Percentiles rank a stretch among this genome's conserved stretches.
phyloP scores from a whole-genome alignment of 2,797 vertebrate species.

The Rhynchonycteris naso region DNA sequence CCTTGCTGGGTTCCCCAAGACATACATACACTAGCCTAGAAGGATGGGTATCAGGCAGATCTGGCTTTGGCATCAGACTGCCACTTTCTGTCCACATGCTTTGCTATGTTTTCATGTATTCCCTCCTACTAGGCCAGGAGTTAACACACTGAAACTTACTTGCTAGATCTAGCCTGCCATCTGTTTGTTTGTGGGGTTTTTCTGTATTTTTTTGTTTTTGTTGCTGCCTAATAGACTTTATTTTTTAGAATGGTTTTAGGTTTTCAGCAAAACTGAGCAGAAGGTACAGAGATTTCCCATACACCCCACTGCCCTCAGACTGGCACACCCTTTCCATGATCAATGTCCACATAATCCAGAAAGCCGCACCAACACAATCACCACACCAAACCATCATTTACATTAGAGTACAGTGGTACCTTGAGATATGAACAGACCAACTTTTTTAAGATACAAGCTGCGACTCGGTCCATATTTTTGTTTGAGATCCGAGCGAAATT shows the following conservation, averaged over 20 bases:
- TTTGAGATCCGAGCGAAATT: no score
- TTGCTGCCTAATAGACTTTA: neutral
- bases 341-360: no score
- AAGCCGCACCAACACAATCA: neutral
- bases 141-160: neutral
- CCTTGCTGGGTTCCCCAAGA: neutral
- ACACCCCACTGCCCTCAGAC: neutral
- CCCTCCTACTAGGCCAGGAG: neutral
- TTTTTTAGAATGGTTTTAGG: neutral
- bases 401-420: neutral
- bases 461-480: no score
- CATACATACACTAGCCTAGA: neutral
- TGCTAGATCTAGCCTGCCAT: neutral
- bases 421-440: no score
- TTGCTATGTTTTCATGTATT: neutral
- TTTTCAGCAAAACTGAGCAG: neutral
- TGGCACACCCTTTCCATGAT: accelerated
- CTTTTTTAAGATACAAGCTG: no score
- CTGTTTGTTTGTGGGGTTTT: neutral
- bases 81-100: neutral
- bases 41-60: neutral
- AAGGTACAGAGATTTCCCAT: neutral
- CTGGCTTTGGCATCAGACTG: neutral
- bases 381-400: neutral
- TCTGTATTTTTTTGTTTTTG: neutral